Base-by-base conservation (phyloP, 2,888 invertebrate genomes). In the Pimpla rufipes region DNA sequence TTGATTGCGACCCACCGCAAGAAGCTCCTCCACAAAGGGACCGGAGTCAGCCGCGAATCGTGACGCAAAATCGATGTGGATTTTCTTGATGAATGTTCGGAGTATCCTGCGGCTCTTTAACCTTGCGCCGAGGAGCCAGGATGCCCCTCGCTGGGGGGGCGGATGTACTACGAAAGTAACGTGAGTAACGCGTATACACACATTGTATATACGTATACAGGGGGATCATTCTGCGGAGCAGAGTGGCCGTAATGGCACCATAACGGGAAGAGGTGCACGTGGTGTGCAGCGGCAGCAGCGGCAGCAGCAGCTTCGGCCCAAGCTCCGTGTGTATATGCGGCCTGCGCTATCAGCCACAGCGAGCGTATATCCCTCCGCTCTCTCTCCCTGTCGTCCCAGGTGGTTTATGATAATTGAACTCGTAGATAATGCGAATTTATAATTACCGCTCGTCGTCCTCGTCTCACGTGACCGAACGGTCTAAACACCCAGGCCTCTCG, bases 341-440 rank as follows among this genome's bases (percentile, higher is more conserved):
- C 59, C 78, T 29, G 66, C 68, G 52, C 42, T 77, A 83, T 80
- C 73, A 68, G 47, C 42, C 16, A 78, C 76, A 64, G 67, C 59
- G 62, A 76, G 59, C 50, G 50, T 74, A 59, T 66, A 70, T 67
- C 52, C 35, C 67, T 68, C 66, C 59, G 42, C 57, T 59, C 37
- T 5, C 80, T 70, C 57, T 59, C 37, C 10, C 80, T 70, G 81
- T 70, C 70, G 73, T 80, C 62, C 73, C 68, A 40, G 64, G 57
- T 77, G 83, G 79, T 83, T 83, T 83, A 83, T 79, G 76, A 79
- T 83, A 83, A 85, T 85, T 85, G 83, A 85, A 79, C 79, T 79
- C 76, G 68, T 82, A 80, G 85, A 83, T 85, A 85, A 85, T 83
- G 71, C 77, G 76, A 73, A 85, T 85, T 85, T 85, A 83, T 85